Evolutionary conservation across 2,888 invertebrate species (phyloP), one percentile per base, ranked within the genome.

Genomic region (Hydriomena furcata): DNA sequence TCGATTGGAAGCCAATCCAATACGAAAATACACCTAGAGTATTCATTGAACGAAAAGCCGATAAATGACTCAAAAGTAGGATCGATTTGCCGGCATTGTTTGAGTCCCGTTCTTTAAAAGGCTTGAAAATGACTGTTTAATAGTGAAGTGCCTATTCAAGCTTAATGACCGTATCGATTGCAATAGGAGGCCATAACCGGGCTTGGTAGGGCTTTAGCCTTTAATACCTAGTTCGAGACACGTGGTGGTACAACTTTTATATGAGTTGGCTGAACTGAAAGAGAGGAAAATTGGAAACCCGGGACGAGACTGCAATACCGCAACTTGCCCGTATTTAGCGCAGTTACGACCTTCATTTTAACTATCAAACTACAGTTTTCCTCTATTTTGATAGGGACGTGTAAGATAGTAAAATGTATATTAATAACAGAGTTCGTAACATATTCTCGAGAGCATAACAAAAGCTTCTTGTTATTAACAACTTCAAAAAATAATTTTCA

Each of bases 221-320:
- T 55, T 70, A 59, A 68, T 66, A 66, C 63, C 65, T 63, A 65
- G 69, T 69, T 66, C 70, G 78, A 76, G 79, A 78, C 78, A 79
- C 73, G 71, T 71, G 78, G 66, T 73, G 74, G 78, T 73, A 70
- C 68, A 89, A 88, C 79, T 89, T 89, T 88, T 87, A 86, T 86
- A 83, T 78, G 83, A 87, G 82, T 85, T 86, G 72, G 78, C 76
- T 80, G 73, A 84, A 83, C 78, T 82, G 66, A 73, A 79, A 76
- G 81, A 76, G 79, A 46, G 82, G 86, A 82, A 87, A 86, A 88
- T 89, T 88, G 87, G 84, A 88, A 88, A 85, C 79, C 82, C 69
- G 50, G 28, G 48, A 55, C 51, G 75, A 84, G 80, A 78, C 73
- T 73, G 75, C 73, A 73, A 73, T 71, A 70, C 63, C 66, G 65